phyloP scores from a whole-genome alignment of 1,140 invertebrate genomes.

The Theocolax elegans region DNA sequence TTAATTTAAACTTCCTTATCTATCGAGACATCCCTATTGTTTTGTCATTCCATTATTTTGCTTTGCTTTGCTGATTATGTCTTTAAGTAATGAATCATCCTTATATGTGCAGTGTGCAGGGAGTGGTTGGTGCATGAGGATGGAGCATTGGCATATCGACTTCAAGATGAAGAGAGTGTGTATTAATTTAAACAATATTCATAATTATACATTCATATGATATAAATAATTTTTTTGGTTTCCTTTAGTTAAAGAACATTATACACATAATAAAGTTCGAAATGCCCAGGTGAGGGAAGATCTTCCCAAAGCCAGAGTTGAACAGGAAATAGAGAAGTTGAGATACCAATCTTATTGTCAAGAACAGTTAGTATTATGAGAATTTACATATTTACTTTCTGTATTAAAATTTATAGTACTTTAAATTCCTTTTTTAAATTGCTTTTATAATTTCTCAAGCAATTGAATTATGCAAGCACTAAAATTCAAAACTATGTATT shows the following conservation, averaged over 20 bases:
- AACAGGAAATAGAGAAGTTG: constrained; percentile 79
- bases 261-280: constrained; percentile 85
- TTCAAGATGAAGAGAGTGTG: constrained; percentile 90
- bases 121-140: constrained; percentile 95
- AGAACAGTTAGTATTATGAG: constrained; percentile 70
- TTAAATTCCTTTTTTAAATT: too few relatives aligned
- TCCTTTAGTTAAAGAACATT: constrained; percentile 79
- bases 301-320: constrained; percentile 83
- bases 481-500: neutral
- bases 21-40: constrained; percentile 29
- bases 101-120: constrained; percentile 74
- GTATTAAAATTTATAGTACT: neutral
- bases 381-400: constrained; percentile 11
- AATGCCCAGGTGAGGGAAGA: constrained; percentile 91
- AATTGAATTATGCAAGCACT: neutral
- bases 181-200: constrained; percentile 59
- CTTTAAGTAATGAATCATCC: constrained; percentile 37
- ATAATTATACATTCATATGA: neutral
- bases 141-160: constrained; percentile 85
- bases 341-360: constrained; percentile 73
- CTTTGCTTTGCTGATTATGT: constrained; percentile 14
- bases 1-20: too few relatives aligned
- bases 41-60: constrained; percentile 22
- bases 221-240: neutral
- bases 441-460: neutral